Conservation (phyloP, 2,797 vertebrate genomes). For the Propithecus perrieri region DNA sequence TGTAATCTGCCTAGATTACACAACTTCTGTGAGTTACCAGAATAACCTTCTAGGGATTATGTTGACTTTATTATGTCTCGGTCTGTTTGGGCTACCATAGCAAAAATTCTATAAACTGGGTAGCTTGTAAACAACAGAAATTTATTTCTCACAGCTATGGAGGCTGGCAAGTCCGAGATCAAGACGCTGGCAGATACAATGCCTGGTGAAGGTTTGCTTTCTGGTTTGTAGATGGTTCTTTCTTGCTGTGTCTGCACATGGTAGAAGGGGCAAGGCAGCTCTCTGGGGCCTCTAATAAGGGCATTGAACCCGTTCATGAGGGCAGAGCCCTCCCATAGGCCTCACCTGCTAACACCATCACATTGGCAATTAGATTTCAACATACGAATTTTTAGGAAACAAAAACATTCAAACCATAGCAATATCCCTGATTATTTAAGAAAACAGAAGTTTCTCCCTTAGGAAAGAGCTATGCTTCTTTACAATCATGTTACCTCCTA, state of each 20-base stretch:
- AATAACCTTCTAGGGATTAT: neutral
- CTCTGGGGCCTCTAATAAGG: neutral
- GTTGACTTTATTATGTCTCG: neutral
- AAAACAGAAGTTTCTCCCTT: neutral
- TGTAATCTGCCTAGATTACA: neutral
- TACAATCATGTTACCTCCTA: neutral
- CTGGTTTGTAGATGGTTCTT: neutral
- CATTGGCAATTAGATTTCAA: neutral
- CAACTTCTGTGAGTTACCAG: neutral
- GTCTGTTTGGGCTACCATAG: neutral
- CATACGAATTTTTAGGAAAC: neutral
- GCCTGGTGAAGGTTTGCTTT: neutral
- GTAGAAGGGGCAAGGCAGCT: neutral
- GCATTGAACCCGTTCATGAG: neutral
- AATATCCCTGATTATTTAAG: neutral
- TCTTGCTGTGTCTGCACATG: neutral
- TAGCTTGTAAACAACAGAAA: neutral
- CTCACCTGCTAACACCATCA: neutral
- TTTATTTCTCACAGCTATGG: neutral
- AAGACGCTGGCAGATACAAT: neutral
- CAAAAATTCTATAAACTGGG: neutral
- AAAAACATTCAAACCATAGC: neutral
- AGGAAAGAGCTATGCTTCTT: neutral
- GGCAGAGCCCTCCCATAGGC: too few relatives aligned
- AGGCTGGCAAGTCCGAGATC: neutral